Evolutionary conservation across 2,888 invertebrate species (phyloP), one percentile per base, ranked within the genome.

Genomic region (Phaonia tiefii): DNA sequence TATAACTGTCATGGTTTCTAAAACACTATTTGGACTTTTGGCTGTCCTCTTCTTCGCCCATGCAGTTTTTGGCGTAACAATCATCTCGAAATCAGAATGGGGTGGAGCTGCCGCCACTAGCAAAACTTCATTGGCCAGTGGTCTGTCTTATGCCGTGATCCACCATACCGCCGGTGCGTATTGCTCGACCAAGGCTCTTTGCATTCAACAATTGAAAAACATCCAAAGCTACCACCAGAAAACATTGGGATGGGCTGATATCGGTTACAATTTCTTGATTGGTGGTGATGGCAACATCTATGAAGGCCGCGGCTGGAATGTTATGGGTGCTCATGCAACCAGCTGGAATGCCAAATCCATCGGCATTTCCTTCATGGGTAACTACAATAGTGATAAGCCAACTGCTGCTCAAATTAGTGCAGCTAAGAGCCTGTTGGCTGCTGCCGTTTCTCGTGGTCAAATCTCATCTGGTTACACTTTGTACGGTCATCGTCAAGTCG

Each of bases 111-210:
- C 80, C 4, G 60, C 85, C 11, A 82, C 73, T 4, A 58, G 75
- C 5, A 84, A 72, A 42, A 79, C 73, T 0, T 7, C 56, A 1
- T 74, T 86, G 39, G 71, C 82, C 11, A 85, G 54, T 7, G 46
- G 81, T 15, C 79, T 86, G 46, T 31, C 76, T 20, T 87, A 86
- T 72, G 85, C 80, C 20, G 92, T 95, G 60, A 93, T 95, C 77
- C 95, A 95, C 87, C 95, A 95, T 87, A 93, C 93, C 0, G 93
- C 93, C 86, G 93, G 93, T 0, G 90, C 89, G 0, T 84, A 80
- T 15, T 86, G 86, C 42, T 82, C 66, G 42, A 86, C 84, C 0
- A 77, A 83, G 69, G 54, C 79, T 10, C 46, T 39, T 0, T 87
- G 87, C 78, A 83, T 80, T 7, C 72, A 84, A 56, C 79, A 86